Conservation (phyloP, 92 coral and sea anemone species). For the Parazoanthus swiftii region DNA sequence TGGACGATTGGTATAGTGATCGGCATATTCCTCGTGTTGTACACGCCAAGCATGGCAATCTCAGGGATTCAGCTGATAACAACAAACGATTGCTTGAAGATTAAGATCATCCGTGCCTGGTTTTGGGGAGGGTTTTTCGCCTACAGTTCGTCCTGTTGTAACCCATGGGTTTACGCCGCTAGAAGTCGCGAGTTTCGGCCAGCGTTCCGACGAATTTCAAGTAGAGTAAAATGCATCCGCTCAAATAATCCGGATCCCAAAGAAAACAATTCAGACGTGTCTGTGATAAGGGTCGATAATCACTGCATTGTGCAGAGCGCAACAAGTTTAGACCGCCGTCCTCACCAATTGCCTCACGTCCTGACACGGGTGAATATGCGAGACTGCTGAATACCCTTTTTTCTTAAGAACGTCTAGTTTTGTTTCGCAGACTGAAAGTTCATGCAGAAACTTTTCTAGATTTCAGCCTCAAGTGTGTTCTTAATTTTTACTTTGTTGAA, state of each 20-base stretch:
- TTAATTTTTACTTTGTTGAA: too few species aligned
- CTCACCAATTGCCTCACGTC: neutral
- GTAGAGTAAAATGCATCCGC: neutral
- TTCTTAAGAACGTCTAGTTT: too few species aligned
- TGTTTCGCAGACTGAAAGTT: too few species aligned
- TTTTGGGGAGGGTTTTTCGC: conserved; percentile 78
- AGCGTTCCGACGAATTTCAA: conserved; percentile 56
- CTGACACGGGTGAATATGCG: neutral
- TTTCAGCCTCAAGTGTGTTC: too few species aligned
- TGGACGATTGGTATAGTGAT: conserved; percentile 71
- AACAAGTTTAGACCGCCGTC: neutral
- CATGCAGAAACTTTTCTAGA: too few species aligned
- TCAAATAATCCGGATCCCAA: neutral
- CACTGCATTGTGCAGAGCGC: neutral
- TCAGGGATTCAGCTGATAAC: conserved; percentile 67
- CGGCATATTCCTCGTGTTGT: conserved; percentile 62
- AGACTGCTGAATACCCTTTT: too few species aligned
- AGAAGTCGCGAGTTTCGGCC: conserved; percentile 58
- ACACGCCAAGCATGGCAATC: conserved; percentile 72
- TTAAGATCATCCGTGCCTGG: conserved; percentile 66
- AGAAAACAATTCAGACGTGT: neutral
- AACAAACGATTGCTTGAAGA: conserved; percentile 58
- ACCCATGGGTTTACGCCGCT: conserved; percentile 82
- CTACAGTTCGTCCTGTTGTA: conserved; percentile 67
- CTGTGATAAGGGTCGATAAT: neutral